phyloP scores from a whole-genome alignment of 2,797 vertebrate species.

The Tokudaia tokunoshimensis region DNA sequence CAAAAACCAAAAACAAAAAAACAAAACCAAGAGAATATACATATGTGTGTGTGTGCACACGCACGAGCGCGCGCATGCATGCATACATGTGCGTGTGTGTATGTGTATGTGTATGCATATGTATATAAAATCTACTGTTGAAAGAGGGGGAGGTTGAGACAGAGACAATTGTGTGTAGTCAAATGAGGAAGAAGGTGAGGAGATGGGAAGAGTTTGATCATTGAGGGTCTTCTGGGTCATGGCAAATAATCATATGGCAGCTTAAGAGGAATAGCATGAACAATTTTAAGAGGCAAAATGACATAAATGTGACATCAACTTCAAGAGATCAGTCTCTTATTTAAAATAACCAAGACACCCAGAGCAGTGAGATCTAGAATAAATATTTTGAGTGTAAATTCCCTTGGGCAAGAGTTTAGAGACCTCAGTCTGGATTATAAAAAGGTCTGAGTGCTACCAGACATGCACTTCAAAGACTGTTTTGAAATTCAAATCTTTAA shows the following conservation, averaged over 20 bases:
- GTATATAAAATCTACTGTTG: not conserved
- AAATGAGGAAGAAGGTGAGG: not conserved
- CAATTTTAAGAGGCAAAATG: not conserved
- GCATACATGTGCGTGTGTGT: too few relatives aligned
- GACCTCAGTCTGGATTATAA: not conserved
- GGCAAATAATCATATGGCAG: not conserved
- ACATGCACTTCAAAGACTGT: not conserved
- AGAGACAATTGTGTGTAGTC: not conserved
- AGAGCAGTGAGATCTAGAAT: not conserved
- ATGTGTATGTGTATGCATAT: too few relatives aligned
- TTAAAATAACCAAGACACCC: not conserved
- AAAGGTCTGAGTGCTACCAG: not conserved
- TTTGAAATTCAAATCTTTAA: not conserved
- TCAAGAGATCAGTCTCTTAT: not conserved
- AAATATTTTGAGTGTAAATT: not conserved
- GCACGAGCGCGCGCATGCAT: too few relatives aligned
- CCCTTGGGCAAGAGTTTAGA: not conserved
- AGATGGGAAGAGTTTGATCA: not conserved
- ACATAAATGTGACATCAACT: not conserved
- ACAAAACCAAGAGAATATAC: not conserved
- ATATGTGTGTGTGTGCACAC: too few relatives aligned
- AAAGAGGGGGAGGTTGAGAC: not conserved
- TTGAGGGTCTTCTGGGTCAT: not conserved
- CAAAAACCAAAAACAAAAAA: too few relatives aligned
- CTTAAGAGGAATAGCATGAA: not conserved